Conservation (phyloP, 2,888 invertebrate genomes). For the Andrena praecox region DNA sequence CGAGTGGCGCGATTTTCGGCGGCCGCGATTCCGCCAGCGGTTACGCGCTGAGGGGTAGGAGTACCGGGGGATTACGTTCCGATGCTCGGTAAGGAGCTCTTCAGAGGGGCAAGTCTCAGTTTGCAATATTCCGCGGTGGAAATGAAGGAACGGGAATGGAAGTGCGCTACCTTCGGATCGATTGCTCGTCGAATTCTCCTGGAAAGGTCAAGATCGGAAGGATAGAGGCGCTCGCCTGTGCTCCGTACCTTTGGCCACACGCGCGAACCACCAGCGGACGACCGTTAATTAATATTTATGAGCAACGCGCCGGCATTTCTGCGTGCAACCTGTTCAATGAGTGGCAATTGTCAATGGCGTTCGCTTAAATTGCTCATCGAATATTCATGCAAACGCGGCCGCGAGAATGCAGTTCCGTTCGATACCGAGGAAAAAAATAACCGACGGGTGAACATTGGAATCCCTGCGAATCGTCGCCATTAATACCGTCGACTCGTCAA, state of each 20-base stretch:
- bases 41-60: too few relatives aligned
- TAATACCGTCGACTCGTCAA: too few relatives aligned
- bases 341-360: conserved; percentile 54
- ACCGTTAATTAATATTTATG: conserved; percentile 58
- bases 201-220: conserved; percentile 4
- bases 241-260: not conserved
- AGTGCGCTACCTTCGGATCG: not conserved
- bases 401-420: conserved; percentile 40
- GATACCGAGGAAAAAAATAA: conserved; percentile 26
- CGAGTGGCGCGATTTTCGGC: not conserved
- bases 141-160: too few relatives aligned
- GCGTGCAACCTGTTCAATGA: conserved; percentile 55
- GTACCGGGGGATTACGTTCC: too few relatives aligned
- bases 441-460: not conserved
- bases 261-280: not conserved
- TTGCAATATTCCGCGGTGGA: too few relatives aligned
- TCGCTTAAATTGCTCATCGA: conserved; percentile 56
- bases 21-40: too few relatives aligned
- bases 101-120: too few relatives aligned
- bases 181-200: not conserved
- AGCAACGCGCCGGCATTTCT: conserved; percentile 48
- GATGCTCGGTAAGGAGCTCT: too few relatives aligned
- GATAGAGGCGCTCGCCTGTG: not conserved
- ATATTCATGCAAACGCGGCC: conserved; percentile 44
- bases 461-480: not conserved